Evolutionary conservation across 2,888 invertebrate genomes (phyloP).

Genomic region (Cephalotes varians): DNA sequence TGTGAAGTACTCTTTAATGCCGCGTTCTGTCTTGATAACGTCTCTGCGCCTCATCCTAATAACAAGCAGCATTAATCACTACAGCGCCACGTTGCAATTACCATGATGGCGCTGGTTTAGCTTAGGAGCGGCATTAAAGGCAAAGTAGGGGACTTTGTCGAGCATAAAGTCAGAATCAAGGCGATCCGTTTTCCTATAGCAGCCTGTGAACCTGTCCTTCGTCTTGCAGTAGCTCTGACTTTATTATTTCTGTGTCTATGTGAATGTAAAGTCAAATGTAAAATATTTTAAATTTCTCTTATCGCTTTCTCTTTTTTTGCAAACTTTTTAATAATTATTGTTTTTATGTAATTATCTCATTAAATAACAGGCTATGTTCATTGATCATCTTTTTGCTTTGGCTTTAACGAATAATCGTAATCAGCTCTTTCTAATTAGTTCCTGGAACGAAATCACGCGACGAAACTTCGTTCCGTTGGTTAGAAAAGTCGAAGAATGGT

Average conservation of each 20-base stretch:
- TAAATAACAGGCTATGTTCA: neutral
- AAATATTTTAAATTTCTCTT: neutral
- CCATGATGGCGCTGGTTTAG: slow-evolving; percentile 77
- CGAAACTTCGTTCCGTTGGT: slow-evolving; percentile 31
- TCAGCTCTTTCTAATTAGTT: neutral
- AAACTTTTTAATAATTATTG: neutral
- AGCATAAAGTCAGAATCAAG: slow-evolving; percentile 72
- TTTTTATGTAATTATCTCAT: neutral
- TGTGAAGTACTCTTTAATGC: slow-evolving; percentile 72
- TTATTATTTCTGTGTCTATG: slow-evolving; percentile 17
- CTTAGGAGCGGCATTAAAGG: slow-evolving; percentile 58
- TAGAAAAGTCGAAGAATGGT: slow-evolving; percentile 32
- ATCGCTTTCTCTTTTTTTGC: neutral
- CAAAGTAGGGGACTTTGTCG: slow-evolving; percentile 60
- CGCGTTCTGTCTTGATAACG: slow-evolving; percentile 71
- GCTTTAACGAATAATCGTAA: slow-evolving; percentile 13
- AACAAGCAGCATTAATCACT: slow-evolving; percentile 82
- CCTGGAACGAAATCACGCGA: slow-evolving; percentile 11
- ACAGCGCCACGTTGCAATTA: slow-evolving; percentile 79
- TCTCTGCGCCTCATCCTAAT: slow-evolving; percentile 79
- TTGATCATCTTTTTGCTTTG: neutral
- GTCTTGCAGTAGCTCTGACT: slow-evolving; percentile 12
- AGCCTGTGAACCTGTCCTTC: slow-evolving; percentile 32
- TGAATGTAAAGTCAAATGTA: neutral
- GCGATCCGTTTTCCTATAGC: slow-evolving; percentile 59